Evolutionary conservation across 1,140 invertebrate genomes (phyloP).

Genomic region (Hylyphantes graminicola): DNA sequence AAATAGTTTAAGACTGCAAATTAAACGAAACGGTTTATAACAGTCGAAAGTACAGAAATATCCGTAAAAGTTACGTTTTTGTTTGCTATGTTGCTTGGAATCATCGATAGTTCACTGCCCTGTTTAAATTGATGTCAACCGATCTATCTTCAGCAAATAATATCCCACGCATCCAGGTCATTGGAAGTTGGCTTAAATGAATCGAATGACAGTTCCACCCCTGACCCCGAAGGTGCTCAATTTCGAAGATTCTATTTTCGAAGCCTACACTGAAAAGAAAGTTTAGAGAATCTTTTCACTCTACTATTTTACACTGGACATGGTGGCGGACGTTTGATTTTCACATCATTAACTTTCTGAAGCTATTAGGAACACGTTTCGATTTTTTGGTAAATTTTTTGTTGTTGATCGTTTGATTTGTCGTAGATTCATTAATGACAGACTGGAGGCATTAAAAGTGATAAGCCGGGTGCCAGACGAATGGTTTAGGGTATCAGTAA

Average conservation of each 20-base stretch:
- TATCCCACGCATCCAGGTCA: neutral
- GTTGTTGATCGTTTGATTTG: too few relatives aligned
- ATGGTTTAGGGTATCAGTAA: too few relatives aligned
- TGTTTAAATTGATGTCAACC: too few relatives aligned
- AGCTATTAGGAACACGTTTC: neutral
- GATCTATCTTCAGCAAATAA: too few relatives aligned
- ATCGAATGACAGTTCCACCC: neutral
- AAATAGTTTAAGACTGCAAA: too few relatives aligned
- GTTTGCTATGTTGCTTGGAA: too few relatives aligned
- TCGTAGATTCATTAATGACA: too few relatives aligned
- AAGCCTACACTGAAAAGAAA: slow-evolving; percentile 18
- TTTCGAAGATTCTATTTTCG: slow-evolving; percentile 33
- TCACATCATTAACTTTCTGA: neutral
- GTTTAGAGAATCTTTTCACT: slow-evolving; percentile 1
- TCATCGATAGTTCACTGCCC: too few relatives aligned
- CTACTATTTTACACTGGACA: neutral
- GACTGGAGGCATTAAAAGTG: neutral
- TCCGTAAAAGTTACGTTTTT: too few relatives aligned
- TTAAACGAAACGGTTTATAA: too few relatives aligned
- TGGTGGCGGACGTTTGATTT: neutral
- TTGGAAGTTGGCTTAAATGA: slow-evolving; percentile 1
- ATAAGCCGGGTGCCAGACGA: too few relatives aligned
- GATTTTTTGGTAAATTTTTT: neutral
- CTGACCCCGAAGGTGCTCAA: slow-evolving; percentile 14
- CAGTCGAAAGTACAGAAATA: too few relatives aligned